A percentile compares a stretch with the other conserved stretches of the same genome.
Conservation (phyloP, 2,797 vertebrate genomes). For the Dermochelys coriacea region DNA sequence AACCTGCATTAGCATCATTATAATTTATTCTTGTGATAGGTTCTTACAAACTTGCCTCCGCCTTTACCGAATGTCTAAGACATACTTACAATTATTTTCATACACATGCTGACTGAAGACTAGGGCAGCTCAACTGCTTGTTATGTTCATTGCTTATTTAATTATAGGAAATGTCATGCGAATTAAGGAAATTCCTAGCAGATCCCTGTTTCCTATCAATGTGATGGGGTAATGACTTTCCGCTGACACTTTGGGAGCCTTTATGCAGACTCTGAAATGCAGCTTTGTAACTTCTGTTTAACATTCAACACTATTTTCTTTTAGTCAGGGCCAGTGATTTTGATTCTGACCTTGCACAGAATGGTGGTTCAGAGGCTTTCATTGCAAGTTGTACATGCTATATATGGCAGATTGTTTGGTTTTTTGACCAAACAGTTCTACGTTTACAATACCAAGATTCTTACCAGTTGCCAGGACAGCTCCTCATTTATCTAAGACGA, state of each 20-base stretch:
- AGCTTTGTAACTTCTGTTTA: background rate
- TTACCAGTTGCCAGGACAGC: background rate
- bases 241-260: too few species aligned
- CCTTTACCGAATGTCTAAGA: background rate
- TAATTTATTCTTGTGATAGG: background rate
- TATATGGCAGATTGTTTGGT: background rate
- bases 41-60: background rate
- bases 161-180: background rate
- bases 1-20: background rate
- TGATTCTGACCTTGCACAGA: background rate
- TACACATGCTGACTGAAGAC: background rate
- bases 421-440: too few species aligned
- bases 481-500: background rate
- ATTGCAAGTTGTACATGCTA: background rate
- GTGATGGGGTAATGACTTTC: too few species aligned
- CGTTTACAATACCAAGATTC: background rate
- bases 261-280: background rate
- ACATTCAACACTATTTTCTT: too few species aligned
- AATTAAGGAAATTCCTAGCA: background rate
- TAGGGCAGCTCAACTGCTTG: background rate
- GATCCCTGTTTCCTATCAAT: background rate
- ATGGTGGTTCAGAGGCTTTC: accelerated
- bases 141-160: background rate
- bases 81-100: background rate
- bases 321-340: background rate